Evolutionary conservation across 2,888 invertebrate genomes (phyloP), one percentile per base, ranked within the genome.

Genomic region (Zonitis immaculata): DNA sequence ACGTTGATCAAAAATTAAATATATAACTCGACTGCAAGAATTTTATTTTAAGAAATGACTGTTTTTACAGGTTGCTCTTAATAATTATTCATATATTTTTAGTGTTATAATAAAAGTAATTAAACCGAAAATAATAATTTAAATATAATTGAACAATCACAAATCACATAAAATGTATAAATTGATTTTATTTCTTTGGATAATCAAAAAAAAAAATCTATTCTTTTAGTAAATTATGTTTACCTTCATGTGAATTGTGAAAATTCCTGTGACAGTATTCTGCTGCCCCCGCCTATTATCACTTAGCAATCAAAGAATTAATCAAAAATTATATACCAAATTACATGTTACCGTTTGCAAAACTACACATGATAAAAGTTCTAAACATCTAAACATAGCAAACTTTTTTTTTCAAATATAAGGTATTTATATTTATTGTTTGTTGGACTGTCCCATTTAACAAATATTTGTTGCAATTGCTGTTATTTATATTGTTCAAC

Each of bases 241-340:
- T 30, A n/a, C n/a, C n/a, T n/a, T n/a, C n/a, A n/a, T 20, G 44
- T 48, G 51, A 51, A 22, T 51, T 55, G 51, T 51, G 51, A 28
- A 30, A 55, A 51, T 49, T 44, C 48, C n/a, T 11, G 7, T 42
- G 55, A 55, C 55, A 47, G 56, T 56, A 52, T 49, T 50, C 56
- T 56, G 55, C 55, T 55, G 56, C 44, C 56, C 56, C 56, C 56
- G 49, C 56, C 52, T 47, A 48, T n/a, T n/a, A 16, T 45, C 51
- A 47, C 51, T 47, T 44, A 55, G 51, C 51, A 48, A 45, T 52
- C 52, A 55, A 46, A 55, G 12, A 32, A 32, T 14, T 32, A 30
- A 30, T 14, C 12, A 7, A 32, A 32, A 12, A 55, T 51, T 51
- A 20, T 32, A 14, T 46, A 55, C 16, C 49, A 49, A 12, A 48